Conservation (phyloP, 2,113 vertebrate species). For the Charadrius vociferus region DNA sequence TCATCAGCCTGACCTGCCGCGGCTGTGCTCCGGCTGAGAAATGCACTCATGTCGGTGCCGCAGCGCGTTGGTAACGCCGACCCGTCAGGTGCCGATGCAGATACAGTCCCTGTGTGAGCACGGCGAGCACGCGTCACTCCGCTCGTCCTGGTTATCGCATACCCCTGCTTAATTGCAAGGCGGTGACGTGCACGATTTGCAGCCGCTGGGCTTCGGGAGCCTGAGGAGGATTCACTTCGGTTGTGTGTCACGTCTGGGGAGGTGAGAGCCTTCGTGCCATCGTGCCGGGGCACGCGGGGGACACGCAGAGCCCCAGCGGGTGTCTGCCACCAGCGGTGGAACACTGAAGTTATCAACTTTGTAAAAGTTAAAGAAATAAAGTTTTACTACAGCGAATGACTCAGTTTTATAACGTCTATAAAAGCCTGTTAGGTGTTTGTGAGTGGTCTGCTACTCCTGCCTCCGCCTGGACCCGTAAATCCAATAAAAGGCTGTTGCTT, state of each 20-base stretch:
- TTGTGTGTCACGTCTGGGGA: not conserved
- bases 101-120: not conserved
- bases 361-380: not conserved
- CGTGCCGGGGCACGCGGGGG: fast-evolving
- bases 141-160: fast-evolving
- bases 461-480: not conserved
- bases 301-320: fast-evolving
- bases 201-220: not conserved
- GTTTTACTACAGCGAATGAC: not conserved
- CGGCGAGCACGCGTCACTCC: fast-evolving
- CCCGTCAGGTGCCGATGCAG: not conserved
- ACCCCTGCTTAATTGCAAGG: not conserved
- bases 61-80: not conserved
- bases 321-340: not conserved
- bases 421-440: not conserved
- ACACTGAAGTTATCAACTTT: not conserved
- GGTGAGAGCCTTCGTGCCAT: not conserved
- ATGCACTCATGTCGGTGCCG: not conserved
- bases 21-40: not conserved
- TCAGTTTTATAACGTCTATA: not conserved
- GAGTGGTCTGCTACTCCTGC: not conserved
- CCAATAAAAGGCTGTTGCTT: not conserved
- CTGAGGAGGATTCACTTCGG: not conserved
- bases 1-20: not conserved
- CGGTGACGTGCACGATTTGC: fast-evolving